Percentiles rank a stretch among this genome's conserved stretches.
These are phyloP conservation scores for Labeo calbasu DNA, from an alignment of 2,797 vertebrate genomes.

Conservation along the genomic window DNA sequence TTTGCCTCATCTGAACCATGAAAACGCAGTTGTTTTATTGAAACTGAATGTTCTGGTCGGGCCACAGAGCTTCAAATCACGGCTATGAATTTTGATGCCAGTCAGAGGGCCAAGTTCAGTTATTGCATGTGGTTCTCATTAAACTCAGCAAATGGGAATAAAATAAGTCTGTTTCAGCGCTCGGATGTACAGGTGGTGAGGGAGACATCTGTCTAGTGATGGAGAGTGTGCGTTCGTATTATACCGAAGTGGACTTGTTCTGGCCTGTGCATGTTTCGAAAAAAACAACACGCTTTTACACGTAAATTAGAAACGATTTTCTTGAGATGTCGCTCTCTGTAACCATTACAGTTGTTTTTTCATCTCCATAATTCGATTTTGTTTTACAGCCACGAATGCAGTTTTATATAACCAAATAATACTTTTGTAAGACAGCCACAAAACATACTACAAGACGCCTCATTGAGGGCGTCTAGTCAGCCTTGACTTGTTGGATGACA, in stretches of 20 bases:
- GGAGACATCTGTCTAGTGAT: constrained; percentile 29
- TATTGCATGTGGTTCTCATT: constrained; percentile 54
- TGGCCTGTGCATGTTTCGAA: neutral
- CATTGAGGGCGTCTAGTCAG: constrained; percentile 3
- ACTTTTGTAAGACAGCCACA: neutral
- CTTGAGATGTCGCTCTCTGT: neutral
- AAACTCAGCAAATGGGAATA: constrained; percentile 43
- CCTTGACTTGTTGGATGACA: constrained; percentile 17
- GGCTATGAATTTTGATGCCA: constrained; percentile 53
- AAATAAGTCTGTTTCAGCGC: constrained; percentile 40
- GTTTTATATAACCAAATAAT: constrained; percentile 26
- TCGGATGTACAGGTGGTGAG: constrained; percentile 32
- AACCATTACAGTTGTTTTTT: neutral
- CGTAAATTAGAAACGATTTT: constrained; percentile 8
- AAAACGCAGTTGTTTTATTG: constrained; percentile 49
- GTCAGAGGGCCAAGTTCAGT: constrained; percentile 35
- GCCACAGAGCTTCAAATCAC: constrained; percentile 57
- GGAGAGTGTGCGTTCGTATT: constrained; percentile 2
- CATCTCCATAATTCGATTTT: constrained; percentile 2
- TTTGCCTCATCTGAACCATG: constrained; percentile 38
- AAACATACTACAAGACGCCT: constrained; percentile 12
- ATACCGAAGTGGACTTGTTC: neutral
- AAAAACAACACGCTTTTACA: neutral
- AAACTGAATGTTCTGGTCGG: constrained; percentile 26
- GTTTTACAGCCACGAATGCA: neutral